Percentiles rank a stretch among this genome's conserved stretches.
Evolutionary conservation across 2,113 vertebrate genomes (phyloP).

Genomic region (Ursus arctos): DNA sequence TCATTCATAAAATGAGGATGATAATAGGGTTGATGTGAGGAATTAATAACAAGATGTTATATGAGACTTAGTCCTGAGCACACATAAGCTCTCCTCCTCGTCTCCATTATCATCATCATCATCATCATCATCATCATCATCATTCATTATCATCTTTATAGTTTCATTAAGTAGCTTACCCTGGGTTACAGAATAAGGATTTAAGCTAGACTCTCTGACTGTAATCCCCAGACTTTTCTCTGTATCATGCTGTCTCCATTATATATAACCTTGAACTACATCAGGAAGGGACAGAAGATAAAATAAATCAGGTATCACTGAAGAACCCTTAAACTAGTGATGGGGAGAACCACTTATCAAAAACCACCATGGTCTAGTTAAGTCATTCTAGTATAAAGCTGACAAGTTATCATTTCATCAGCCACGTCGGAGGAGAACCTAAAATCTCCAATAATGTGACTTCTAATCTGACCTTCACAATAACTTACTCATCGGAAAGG

Average conservation of each 20-base stretch:
- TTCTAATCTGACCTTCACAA: neutral
- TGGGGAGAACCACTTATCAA: neutral
- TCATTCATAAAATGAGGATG: neutral
- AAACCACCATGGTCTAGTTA: neutral
- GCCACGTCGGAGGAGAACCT: neutral
- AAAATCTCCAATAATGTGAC: neutral
- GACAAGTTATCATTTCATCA: neutral
- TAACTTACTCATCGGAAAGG: neutral
- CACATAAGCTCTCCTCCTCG: neutral
- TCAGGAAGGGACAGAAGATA: neutral
- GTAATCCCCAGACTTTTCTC: neutral
- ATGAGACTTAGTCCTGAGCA: neutral
- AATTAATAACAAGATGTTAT: neutral
- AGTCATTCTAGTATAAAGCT: neutral
- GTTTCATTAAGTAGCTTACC: neutral
- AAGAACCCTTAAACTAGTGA: neutral
- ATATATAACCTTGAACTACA: neutral
- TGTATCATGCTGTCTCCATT: neutral
- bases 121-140: neutral
- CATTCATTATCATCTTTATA: neutral
- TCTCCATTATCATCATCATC: neutral
- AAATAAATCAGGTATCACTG: neutral
- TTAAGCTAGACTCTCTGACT: neutral
- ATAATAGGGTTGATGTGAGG: neutral
- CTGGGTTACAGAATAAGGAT: neutral